Evolutionary conservation across 2,888 invertebrate species (phyloP).

Genomic region (Aspidiotus rigidus): DNA sequence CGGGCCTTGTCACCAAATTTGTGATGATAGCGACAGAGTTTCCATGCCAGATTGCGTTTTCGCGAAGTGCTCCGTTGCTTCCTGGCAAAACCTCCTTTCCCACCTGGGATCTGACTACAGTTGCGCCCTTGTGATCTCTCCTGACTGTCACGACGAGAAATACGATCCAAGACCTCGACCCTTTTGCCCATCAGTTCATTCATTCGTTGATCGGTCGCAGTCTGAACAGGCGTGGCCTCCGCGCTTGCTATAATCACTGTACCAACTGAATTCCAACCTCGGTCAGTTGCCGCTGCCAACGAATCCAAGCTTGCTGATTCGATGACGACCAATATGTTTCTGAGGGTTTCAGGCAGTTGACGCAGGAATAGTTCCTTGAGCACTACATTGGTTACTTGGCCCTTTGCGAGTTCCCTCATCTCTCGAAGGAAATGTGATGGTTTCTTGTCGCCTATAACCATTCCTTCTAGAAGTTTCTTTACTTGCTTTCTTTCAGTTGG

Average conservation of each 20-base stretch:
- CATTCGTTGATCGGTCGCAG: not conserved
- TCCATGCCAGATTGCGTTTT: not conserved
- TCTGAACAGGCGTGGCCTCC: not conserved
- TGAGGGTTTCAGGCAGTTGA: not conserved
- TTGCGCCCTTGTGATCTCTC: not conserved
- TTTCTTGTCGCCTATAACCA: too few relatives aligned
- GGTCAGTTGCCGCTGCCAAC: not conserved
- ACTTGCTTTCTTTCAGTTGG: too few relatives aligned
- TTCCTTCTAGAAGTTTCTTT: too few relatives aligned
- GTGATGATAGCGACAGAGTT: constrained; percentile 5
- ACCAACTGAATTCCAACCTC: not conserved
- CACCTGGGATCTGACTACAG: not conserved
- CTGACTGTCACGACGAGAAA: not conserved
- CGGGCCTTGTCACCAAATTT: constrained; percentile 3
- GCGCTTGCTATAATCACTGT: not conserved
- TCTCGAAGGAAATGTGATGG: not conserved
- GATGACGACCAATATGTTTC: not conserved
- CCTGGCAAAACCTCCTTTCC: too few relatives aligned
- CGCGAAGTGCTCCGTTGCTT: not conserved
- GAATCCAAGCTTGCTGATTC: not conserved
- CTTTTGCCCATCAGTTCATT: not conserved
- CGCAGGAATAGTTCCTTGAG: not conserved
- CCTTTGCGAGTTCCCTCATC: not conserved
- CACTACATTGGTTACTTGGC: not conserved
- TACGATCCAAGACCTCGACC: not conserved